Evolutionary conservation across 2,113 vertebrate genomes (phyloP), one percentile per base, ranked within the genome.

Genomic region (Nerophis lumbriciformis): DNA sequence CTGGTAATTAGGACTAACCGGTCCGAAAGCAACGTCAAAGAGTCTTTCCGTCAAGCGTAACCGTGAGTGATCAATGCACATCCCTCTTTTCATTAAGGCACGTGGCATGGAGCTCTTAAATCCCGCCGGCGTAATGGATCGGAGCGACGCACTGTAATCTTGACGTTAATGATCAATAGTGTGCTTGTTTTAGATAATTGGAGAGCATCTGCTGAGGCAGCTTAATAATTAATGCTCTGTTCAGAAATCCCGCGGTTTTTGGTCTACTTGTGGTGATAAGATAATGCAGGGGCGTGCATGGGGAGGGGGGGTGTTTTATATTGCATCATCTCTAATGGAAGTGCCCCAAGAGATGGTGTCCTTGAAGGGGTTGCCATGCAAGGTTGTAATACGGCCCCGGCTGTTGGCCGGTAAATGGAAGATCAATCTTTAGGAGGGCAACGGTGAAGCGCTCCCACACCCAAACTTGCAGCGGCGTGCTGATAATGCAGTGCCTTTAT

Each of bases 11-110:
- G 50, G 51, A 71, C 58, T 78, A 84, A 88, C 79, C 66, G 73
- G 79, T 79, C 63, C 53, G n/a, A 64, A 72, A 70, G 58, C 58
- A 67, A 65, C 21, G 65, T 76, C 65, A 68, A 66, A 69, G 60
- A 65, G 48, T 71, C 66, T 66, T 67, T 63, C 57, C 68, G 59
- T 75, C 70, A 66, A 57, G 64, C 64, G 61, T 78, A 60, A 71
- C 68, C 61, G 68, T 58, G 71, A 63, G 58, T 71, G 74, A 89
- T 88, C 84, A 76, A 88, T 89, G 70, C 38, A 78, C 69, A 79
- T 75, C 75, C 68, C 79, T 85, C 69, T 83, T 86, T 89, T 86
- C 78, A 87, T 89, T 88, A 80, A 66, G 63, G 63, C 70, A 64
- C 53, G 72, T 64, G 68, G 68, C 68, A 73, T 66, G 78, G 76